phyloP scores from a whole-genome alignment of 1,140 invertebrate genomes.

The Spodoptera frugiperda region DNA sequence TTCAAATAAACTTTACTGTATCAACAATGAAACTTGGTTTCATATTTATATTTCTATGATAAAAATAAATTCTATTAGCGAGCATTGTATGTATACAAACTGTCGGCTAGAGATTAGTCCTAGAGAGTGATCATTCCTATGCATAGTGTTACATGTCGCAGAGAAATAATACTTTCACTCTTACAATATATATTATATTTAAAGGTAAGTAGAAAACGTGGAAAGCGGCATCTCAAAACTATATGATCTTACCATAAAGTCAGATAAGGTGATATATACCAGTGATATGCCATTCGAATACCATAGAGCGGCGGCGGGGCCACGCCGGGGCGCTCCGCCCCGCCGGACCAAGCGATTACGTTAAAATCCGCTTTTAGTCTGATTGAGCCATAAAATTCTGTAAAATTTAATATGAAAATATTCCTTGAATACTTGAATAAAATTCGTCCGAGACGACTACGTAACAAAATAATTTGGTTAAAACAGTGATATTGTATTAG shows the following conservation, averaged over 20 bases:
- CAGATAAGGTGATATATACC: conserved; percentile 51
- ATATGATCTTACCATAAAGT: conserved; percentile 46
- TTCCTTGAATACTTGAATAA: conserved; percentile 65
- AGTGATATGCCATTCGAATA: conserved; percentile 68
- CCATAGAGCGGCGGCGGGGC: conserved; percentile 40
- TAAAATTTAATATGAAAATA: conserved; percentile 80
- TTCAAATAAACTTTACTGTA: not conserved
- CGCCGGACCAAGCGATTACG: conserved; percentile 3
- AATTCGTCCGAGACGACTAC: conserved; percentile 54
- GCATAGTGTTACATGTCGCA: conserved; percentile 10
- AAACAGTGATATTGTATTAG: conserved; percentile 66
- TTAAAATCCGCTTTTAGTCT: conserved; percentile 37
- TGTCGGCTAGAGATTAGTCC: conserved; percentile 11
- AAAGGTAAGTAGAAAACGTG: conserved; percentile 56
- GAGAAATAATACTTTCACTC: conserved; percentile 44
- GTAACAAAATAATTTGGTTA: conserved; percentile 79
- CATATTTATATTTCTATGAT: conserved; percentile 11
- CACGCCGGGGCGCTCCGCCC: conserved; percentile 3
- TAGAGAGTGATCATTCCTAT: conserved; percentile 17
- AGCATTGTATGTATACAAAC: not conserved
- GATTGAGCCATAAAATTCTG: conserved; percentile 48
- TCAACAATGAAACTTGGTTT: conserved; percentile 24
- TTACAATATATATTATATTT: conserved; percentile 54
- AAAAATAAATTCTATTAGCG: conserved; percentile 13
- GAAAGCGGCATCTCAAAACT: conserved; percentile 59